Evolutionary conservation across 2,113 vertebrate species (phyloP).

Genomic region (Daphoenositta chrysoptera): DNA sequence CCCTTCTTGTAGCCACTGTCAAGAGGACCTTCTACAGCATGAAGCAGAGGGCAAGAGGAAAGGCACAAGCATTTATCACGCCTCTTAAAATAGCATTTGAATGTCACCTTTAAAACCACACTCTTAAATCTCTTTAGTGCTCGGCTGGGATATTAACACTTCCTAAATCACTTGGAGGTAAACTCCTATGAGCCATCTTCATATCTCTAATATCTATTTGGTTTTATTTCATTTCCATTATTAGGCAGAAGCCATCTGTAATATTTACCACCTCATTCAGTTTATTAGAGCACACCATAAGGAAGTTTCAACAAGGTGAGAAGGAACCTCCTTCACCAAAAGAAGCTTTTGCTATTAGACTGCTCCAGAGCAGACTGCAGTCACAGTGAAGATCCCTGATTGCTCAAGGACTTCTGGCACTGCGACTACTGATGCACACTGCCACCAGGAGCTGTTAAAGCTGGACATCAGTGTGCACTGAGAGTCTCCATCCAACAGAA

Average conservation of each 20-base stretch:
- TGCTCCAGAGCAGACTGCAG: background rate
- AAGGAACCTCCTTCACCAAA: background rate
- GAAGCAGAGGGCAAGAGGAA: conserved; percentile 48
- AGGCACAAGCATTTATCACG: conserved; percentile 64
- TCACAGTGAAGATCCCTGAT: background rate
- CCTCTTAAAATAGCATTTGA: conserved; percentile 69
- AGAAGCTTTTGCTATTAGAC: background rate
- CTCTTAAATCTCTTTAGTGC: conserved; percentile 54
- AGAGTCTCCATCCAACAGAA: background rate
- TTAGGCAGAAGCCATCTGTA: background rate
- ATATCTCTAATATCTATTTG: background rate
- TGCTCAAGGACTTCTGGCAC: background rate
- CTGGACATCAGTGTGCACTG: background rate
- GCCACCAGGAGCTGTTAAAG: background rate
- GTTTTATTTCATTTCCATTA: background rate
- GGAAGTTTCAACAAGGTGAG: background rate
- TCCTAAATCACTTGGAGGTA: conserved; percentile 58
- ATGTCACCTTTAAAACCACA: conserved; percentile 64
- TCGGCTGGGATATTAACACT: conserved; percentile 41
- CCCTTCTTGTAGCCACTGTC: conserved; percentile 32
- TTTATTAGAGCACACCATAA: background rate
- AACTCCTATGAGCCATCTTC: background rate
- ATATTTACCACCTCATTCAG: background rate
- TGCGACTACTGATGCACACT: background rate
- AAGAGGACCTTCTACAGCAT: conserved; percentile 38